Evolutionary conservation across 1,140 invertebrate species (phyloP).

Genomic region (Tetramorium simillimum): DNA sequence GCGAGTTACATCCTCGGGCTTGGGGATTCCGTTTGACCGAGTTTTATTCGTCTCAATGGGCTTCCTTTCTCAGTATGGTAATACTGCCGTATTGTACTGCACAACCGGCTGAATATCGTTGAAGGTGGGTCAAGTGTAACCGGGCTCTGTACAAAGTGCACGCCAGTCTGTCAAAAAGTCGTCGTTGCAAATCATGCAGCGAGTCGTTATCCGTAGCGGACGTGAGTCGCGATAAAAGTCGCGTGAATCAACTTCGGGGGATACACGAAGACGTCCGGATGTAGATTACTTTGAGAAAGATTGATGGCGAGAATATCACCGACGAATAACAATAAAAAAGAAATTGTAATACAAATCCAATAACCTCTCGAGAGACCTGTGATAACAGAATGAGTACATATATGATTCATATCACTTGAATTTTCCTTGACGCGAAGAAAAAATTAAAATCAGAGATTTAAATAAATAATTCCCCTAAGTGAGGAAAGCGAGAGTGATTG

Average conservation of each 20-base stretch:
- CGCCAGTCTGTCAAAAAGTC: constrained; percentile 1
- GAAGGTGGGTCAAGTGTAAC: constrained; percentile 7
- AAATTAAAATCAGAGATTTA: background rate
- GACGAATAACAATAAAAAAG: background rate
- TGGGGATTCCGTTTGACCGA: background rate
- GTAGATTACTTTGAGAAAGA: background rate
- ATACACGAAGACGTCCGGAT: background rate
- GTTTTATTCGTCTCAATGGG: background rate
- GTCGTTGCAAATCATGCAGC: background rate
- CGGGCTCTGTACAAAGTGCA: background rate
- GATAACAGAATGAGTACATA: background rate
- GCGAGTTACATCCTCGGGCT: background rate
- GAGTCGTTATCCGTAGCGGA: background rate
- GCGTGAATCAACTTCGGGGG: background rate
- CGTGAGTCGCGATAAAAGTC: background rate
- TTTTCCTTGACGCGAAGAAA: background rate
- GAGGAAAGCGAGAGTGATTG: too few relatives aligned
- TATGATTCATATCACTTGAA: background rate
- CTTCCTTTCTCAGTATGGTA: background rate
- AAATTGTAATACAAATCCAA: background rate
- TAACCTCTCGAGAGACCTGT: background rate
- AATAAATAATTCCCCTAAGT: background rate
- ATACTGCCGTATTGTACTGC: background rate
- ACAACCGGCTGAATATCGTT: background rate
- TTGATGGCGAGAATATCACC: background rate